Conservation (phyloP, 2,888 invertebrate species). For the Cryptocheilus praepositus region DNA sequence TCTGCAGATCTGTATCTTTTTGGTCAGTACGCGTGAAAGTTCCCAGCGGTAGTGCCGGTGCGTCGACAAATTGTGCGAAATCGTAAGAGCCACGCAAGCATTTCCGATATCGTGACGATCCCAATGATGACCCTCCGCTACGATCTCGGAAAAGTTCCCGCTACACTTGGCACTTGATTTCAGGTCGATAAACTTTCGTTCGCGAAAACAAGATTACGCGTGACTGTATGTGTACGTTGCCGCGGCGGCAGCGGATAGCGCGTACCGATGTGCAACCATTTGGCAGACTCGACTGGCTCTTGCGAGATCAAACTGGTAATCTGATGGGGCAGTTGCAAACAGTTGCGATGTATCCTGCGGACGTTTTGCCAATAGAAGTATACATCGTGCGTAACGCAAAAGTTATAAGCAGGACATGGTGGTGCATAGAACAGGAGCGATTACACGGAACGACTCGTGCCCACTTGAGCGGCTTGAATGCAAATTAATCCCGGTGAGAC, state of each 20-base stretch:
- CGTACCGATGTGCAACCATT: conserved; percentile 38
- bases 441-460: background rate
- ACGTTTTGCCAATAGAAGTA: conserved; percentile 34
- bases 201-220: conserved; percentile 44
- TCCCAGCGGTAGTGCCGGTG: too few relatives aligned
- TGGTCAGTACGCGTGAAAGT: too few relatives aligned
- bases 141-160: background rate
- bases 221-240: conserved; percentile 14
- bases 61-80: too few relatives aligned
- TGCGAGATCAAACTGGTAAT: conserved; percentile 54
- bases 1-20: too few relatives aligned
- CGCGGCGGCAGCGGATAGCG: conserved; percentile 18
- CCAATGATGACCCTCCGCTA: conserved; percentile 1
- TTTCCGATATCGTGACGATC: background rate
- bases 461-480: conserved; percentile 8
- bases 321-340: conserved; percentile 47
- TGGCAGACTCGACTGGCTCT: conserved; percentile 47
- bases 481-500: too few relatives aligned
- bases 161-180: conserved; percentile 39
- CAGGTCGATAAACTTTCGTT: conserved; percentile 39
- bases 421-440: background rate
- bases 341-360: conserved; percentile 28
- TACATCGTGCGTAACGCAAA: conserved; percentile 12
- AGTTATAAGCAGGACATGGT: conserved; percentile 13
- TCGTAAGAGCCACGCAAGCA: too few relatives aligned